Evolutionary conservation across 2,113 vertebrate species (phyloP).

Genomic region (Dasypus novemcinctus): DNA sequence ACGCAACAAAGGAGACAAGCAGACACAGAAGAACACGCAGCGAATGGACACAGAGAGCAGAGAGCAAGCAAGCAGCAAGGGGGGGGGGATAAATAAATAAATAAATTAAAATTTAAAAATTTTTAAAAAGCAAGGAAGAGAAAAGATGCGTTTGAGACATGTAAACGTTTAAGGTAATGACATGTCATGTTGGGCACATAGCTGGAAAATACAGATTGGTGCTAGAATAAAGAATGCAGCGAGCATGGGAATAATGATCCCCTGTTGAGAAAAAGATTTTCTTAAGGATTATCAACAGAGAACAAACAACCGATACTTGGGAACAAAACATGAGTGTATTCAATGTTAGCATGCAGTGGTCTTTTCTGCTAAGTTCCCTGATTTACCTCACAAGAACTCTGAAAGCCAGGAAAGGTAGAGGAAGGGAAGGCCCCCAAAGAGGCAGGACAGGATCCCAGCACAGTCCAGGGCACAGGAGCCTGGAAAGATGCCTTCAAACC

Average conservation of each 20-base stretch:
- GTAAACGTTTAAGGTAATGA: background rate
- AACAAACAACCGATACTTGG: background rate
- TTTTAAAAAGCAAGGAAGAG: background rate
- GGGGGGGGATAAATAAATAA: too few species aligned
- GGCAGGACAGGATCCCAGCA: background rate
- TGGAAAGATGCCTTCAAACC: accelerated
- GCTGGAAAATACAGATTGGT: background rate
- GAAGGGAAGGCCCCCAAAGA: background rate
- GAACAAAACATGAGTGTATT: background rate
- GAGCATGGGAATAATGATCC: background rate
- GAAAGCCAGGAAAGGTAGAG: accelerated
- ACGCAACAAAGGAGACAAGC: too few species aligned
- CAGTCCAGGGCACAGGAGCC: too few species aligned
- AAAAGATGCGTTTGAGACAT: background rate
- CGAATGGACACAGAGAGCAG: too few species aligned
- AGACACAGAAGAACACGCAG: too few species aligned
- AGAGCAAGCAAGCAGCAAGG: too few species aligned
- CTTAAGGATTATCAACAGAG: background rate
- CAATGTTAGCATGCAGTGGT: accelerated
- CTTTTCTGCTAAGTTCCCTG: background rate
- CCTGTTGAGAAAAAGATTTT: background rate
- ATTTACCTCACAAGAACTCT: background rate
- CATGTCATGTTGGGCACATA: accelerated
- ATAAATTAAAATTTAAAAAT: too few species aligned
- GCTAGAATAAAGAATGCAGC: background rate